These are phyloP conservation scores for Bradysia coprophila DNA, from an alignment of 1,140 invertebrate genomes.

Conservation along the genomic window DNA sequence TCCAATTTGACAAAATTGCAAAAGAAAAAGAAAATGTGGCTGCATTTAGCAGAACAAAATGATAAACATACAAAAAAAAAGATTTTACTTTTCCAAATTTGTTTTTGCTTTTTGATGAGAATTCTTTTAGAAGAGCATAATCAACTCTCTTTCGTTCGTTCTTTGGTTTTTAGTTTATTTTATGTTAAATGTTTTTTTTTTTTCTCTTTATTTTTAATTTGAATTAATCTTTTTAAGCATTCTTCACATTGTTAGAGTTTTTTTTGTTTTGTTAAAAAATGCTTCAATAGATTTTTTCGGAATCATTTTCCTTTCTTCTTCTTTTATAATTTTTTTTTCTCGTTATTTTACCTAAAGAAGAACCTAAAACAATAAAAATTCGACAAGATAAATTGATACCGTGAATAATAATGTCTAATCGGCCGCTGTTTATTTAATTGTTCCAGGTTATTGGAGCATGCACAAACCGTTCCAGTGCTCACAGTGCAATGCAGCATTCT, in stretches of 20 bases:
- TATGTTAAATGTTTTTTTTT: not conserved
- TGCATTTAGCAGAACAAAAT: too few relatives aligned
- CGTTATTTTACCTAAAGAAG: too few relatives aligned
- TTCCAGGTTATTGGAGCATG: conserved; percentile 7
- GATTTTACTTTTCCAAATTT: not conserved
- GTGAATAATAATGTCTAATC: too few relatives aligned
- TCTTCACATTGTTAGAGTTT: too few relatives aligned
- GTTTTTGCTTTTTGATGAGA: not conserved
- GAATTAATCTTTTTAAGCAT: too few relatives aligned
- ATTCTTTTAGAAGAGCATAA: too few relatives aligned
- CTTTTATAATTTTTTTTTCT: not conserved
- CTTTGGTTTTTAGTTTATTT: not conserved
- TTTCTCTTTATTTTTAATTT: not conserved
- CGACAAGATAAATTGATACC: not conserved
- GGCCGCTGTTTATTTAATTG: conserved; percentile 1
- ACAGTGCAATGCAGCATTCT: conserved; percentile 40
- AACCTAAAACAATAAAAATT: too few relatives aligned
- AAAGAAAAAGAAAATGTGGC: too few relatives aligned
- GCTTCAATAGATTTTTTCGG: too few relatives aligned
- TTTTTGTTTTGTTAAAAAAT: too few relatives aligned
- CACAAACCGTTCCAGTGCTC: conserved; percentile 42
- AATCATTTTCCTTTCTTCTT: not conserved
- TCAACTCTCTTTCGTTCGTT: not conserved
- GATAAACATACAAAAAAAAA: not conserved
- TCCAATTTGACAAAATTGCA: too few relatives aligned